Evolutionary conservation across 2,888 invertebrate genomes (phyloP).

Genomic region (Imbricaverruca yamaguchii): DNA sequence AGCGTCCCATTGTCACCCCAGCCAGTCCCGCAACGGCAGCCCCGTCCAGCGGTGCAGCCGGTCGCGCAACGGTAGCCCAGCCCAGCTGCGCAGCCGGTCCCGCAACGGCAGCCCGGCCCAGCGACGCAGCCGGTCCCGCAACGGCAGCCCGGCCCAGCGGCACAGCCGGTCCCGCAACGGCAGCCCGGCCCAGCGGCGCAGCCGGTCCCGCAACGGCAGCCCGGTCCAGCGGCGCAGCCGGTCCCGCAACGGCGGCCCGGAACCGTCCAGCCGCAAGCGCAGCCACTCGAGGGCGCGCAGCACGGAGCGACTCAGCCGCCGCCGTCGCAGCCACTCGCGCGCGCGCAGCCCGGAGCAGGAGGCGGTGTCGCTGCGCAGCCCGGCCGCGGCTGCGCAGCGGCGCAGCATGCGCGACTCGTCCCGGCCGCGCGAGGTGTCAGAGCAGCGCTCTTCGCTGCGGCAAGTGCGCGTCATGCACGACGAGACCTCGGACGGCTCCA

Average conservation of each 20-base stretch:
- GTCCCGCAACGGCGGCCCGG: not conserved
- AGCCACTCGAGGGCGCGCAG: conserved; percentile 3
- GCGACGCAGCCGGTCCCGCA: not conserved
- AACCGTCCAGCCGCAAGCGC: not conserved
- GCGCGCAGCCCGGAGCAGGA: not conserved
- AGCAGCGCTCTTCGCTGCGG: conserved; percentile 4
- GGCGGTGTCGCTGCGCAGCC: not conserved
- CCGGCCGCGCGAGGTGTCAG: conserved; percentile 1
- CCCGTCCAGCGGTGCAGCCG: not conserved
- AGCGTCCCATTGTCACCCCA: not conserved
- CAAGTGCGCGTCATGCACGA: not conserved
- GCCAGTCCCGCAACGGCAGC: not conserved
- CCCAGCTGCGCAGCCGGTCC: not conserved
- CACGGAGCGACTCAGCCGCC: not conserved
- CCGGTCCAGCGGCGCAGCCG: not conserved
- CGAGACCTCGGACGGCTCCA: not conserved
- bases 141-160: not conserved
- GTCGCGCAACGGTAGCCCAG: too few relatives aligned
- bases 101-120: not conserved
- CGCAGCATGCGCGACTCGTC: not conserved
- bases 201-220: not conserved
- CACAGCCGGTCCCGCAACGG: not conserved
- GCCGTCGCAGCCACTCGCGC: not conserved
- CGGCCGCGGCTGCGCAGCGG: not conserved
- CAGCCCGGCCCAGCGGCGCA: not conserved